Base-by-base conservation (phyloP, 2,113 vertebrate genomes). In the Lutjanus erythropterus region DNA sequence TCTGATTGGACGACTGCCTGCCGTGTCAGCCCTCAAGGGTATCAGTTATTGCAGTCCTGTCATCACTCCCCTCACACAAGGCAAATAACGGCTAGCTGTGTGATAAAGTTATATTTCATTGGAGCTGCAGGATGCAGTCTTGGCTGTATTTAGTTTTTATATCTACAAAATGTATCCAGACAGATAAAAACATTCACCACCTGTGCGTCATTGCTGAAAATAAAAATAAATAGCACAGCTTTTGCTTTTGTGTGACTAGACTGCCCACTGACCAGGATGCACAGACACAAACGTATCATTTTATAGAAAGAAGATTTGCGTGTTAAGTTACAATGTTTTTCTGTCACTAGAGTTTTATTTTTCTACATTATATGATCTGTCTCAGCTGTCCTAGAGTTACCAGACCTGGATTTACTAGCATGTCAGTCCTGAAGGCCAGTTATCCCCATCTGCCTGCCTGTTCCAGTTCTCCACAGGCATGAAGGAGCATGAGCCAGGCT, bases 401-500 rank as follows among this genome's bases (percentile, higher is more conserved):
- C 79, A 80, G 78, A 81, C 78, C 58, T 50, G 73, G 33, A 21
- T 78, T 80, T 71, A 90, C 35, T 67, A 79, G 11, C 62, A 41
- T 74, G 74, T 76, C 83, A 78, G 85, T 68, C 37, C 41, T 44
- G 62, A 18, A 59, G 47, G 71, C 53, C 37, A 0, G 46, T 41
- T 64, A 12, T 46, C 46, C 41, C 60, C 42, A n/a, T 33, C 64
- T 37, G 42, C 31, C 56, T 47, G 49, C 60, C 18, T 66, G 41
- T 71, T 19, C 86, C 87, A 88, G 10, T 83, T 79, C 73, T 27
- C 47, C 69, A 78, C 18, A 11, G 58, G 91, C 81, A 71, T 82
- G 87, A 91, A 85, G 29, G 46, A 60, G 55, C 79, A 46, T 85
- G 80, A 94, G 72, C 74, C 67, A 42, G 80, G 18, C 75, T 70